phyloP scores from a whole-genome alignment of 2,113 vertebrate genomes.

The Dolichotis patagonum region DNA sequence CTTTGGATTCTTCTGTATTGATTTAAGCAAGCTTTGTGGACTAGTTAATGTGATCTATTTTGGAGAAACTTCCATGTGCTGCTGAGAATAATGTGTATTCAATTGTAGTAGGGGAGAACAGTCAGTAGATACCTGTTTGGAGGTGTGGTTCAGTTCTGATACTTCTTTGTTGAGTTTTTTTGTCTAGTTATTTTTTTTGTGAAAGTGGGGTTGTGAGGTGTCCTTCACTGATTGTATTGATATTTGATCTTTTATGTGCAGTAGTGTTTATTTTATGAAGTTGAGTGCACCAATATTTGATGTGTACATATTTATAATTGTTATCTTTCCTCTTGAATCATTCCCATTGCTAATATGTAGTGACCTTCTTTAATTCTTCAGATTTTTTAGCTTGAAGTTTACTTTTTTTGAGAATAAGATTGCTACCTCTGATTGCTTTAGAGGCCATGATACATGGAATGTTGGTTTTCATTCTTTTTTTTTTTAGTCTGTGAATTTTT shows the following conservation, averaged over 20 bases:
- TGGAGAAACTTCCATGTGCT: background rate
- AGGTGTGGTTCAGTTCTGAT: background rate
- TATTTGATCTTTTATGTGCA: background rate
- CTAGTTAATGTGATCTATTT: background rate
- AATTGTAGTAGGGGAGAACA: too few species aligned
- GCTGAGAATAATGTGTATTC: background rate
- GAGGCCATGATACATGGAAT: background rate
- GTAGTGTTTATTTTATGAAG: background rate
- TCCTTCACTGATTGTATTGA: background rate
- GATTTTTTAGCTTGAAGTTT: background rate
- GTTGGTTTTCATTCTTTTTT: background rate
- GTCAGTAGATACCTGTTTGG: background rate
- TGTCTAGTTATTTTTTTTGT: background rate
- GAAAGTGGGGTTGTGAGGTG: background rate
- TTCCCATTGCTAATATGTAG: background rate
- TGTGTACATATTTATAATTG: background rate
- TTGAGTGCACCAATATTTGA: background rate
- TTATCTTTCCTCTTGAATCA: background rate
- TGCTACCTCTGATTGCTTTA: background rate
- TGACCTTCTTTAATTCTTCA: background rate
- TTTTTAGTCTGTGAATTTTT: background rate
- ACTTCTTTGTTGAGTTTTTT: background rate
- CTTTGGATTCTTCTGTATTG: background rate
- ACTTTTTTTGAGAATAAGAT: background rate
- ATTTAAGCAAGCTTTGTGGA: background rate